phyloP scores from a whole-genome alignment of 2,888 invertebrate species.

The Rugalucina vietnamica region DNA sequence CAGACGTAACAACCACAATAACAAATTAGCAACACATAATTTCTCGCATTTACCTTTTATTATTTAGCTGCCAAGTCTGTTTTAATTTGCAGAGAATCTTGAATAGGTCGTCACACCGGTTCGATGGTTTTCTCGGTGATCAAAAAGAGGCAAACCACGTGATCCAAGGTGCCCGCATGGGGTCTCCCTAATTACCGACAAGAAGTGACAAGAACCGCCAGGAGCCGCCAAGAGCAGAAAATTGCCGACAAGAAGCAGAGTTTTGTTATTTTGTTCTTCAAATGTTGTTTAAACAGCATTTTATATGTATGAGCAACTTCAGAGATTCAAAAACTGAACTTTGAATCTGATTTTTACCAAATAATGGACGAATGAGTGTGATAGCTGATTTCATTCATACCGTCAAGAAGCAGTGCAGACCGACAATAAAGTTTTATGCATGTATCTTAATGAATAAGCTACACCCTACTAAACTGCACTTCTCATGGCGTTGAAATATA shows the following conservation, averaged over 20 bases:
- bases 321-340: too few relatives aligned
- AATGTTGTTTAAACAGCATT: neutral
- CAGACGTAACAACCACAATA: neutral
- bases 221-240: neutral
- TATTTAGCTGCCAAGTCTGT: neutral
- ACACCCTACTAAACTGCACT: too few relatives aligned
- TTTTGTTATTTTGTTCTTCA: neutral
- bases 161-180: neutral
- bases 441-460: too few relatives aligned
- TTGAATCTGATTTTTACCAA: too few relatives aligned
- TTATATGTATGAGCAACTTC: too few relatives aligned
- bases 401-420: too few relatives aligned
- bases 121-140: neutral
- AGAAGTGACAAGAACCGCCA: neutral
- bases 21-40: neutral
- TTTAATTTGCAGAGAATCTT: neutral
- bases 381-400: too few relatives aligned
- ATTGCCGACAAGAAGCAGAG: neutral
- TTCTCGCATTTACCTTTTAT: neutral
- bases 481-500: too few relatives aligned
- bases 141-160: constrained; percentile 12
- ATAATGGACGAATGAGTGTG: too few relatives aligned
- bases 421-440: too few relatives aligned
- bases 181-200: neutral
- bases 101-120: neutral